Percentiles rank a stretch among this genome's conserved stretches.
These are phyloP conservation scores for Pygoscelis adeliae DNA, from an alignment of 2,113 vertebrate genomes.

Conservation along the genomic window DNA sequence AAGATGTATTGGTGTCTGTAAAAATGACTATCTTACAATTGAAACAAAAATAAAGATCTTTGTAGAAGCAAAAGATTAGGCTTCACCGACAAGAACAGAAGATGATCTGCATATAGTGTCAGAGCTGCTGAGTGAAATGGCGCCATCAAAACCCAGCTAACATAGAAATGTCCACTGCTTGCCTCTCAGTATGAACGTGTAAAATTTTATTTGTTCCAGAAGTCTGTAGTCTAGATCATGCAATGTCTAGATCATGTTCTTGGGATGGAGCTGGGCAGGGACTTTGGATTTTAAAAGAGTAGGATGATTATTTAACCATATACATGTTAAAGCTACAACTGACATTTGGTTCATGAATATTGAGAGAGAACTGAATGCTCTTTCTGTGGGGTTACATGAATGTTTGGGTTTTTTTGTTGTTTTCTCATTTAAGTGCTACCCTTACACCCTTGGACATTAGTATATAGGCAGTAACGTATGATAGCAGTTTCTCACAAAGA, in stretches of 20 bases:
- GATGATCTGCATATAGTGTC: neutral
- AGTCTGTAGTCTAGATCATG: neutral
- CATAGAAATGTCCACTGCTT: neutral
- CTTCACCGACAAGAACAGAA: neutral
- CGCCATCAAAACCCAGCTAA: neutral
- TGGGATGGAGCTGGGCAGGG: neutral
- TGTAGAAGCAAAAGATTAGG: neutral
- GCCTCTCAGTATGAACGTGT: neutral
- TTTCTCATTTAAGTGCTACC: neutral
- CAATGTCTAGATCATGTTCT: neutral
- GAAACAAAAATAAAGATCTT: neutral
- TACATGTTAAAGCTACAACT: neutral
- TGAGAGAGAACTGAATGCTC: neutral
- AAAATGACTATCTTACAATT: neutral
- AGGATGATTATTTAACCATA: neutral
- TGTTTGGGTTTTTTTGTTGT: rapidly evolving
- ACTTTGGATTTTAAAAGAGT: neutral
- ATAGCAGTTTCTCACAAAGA: neutral
- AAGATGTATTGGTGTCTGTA: neutral
- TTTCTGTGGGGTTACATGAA: neutral
- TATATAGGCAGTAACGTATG: neutral
- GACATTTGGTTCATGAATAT: neutral
- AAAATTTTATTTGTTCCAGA: neutral
- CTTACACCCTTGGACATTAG: neutral
- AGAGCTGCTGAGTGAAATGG: neutral